Percentiles rank a stretch among this genome's conserved stretches.
Evolutionary conservation across 2,797 vertebrate genomes (phyloP).

Genomic region (Galaxias olidus): DNA sequence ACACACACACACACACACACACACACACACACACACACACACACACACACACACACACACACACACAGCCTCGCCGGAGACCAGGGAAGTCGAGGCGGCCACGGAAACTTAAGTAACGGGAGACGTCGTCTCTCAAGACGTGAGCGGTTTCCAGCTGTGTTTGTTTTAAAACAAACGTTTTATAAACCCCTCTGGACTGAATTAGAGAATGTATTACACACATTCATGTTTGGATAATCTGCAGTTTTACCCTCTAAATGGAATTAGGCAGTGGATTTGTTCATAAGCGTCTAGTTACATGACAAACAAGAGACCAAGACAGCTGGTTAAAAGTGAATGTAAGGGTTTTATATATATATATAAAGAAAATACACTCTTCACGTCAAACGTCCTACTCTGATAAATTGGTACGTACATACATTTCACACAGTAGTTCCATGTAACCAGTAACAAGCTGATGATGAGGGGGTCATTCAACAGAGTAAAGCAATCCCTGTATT

Average conservation of each 20-base stretch:
- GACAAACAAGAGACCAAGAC: not conserved
- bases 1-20: conserved; percentile 53
- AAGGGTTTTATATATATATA: too few relatives aligned
- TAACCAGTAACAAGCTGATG: conserved; percentile 31
- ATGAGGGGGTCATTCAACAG: not conserved
- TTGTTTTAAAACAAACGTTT: conserved; percentile 51
- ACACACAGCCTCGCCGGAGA: conserved; percentile 48
- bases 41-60: conserved; percentile 53
- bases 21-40: conserved; percentile 49
- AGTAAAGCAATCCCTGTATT: conserved; percentile 36
- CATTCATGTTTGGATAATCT: conserved; percentile 18
- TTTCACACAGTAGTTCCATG: not conserved
- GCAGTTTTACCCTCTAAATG: conserved; percentile 31
- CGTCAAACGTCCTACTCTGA: conserved; percentile 17
- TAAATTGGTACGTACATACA: conserved; percentile 45
- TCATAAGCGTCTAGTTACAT: conserved; percentile 11
- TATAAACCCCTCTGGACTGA: conserved; percentile 50
- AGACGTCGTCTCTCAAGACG: conserved; percentile 57
- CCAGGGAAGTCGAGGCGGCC: conserved; percentile 47
- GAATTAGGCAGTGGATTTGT: conserved; percentile 27
- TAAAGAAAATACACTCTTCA: too few relatives aligned
- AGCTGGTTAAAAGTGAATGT: too few relatives aligned
- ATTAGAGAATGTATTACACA: conserved; percentile 8
- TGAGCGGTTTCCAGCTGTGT: conserved; percentile 51
- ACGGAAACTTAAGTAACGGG: conserved; percentile 72